Evolutionary conservation across 2,888 invertebrate genomes (phyloP), one percentile per base, ranked within the genome.

Genomic region (Eupithecia tripunctaria): DNA sequence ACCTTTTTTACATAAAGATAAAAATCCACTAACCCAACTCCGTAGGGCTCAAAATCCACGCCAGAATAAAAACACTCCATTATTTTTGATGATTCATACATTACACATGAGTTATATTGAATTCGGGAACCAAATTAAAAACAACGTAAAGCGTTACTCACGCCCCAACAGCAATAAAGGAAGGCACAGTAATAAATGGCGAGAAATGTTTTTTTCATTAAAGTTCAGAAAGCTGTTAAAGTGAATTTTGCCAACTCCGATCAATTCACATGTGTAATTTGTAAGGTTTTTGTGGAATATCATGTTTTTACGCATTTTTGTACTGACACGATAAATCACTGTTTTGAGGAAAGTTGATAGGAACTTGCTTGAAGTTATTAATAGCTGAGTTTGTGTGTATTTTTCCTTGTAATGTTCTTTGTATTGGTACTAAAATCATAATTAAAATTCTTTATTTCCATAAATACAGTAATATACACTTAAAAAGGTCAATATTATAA

Each of bases 201-300:
- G 18, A 25, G 59, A 36, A 43, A 68, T 74, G 68, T 68, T 68
- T 74, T 73, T 74, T 74, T 74, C 71, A 74, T 74, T 71, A 68
- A 63, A 74, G 66, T 74, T 74, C 38, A 59, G 36, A 63, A 65
- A 73, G 74, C 66, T 47, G 43, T 66, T 66, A 71, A 68, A 71
- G 25, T 18, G 60, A 64, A 67, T 63, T 70, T 62, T 70, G 63
- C 59, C 38, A 70, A 67, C 69, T 66, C 41, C 29, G 43, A 71
- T 68, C 74, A 71, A 74, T 74, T 25, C 29, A 27, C 27, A 18
- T 29, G 18, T 60, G 60, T 60, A 29, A 60, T 60, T 60, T 60
- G 60, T 60, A 29, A 60, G 18, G 29, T 60, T 29, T 56, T 25
- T 21, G 4, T 14, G 10, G 25, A 56, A 14, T 25, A 25, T 56